Percentiles rank a stretch among this genome's conserved stretches.
phyloP scores from a whole-genome alignment of 2,113 vertebrate species.

The Lophura nycthemera region DNA sequence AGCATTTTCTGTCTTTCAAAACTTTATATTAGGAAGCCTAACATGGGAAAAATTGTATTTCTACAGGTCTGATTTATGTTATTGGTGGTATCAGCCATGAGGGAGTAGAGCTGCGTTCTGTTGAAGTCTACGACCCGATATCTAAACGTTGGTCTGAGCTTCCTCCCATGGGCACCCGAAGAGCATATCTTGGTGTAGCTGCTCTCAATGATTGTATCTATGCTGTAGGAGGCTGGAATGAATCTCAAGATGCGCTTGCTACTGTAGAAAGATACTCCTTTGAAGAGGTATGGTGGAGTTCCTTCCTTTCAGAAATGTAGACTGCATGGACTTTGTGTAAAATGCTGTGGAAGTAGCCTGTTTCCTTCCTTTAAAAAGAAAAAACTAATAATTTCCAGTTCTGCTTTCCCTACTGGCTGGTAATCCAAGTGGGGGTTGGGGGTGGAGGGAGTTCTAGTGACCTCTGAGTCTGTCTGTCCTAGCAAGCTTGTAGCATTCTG shows the following conservation, averaged over 20 bases:
- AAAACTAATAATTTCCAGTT: background rate
- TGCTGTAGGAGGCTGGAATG: slow-evolving; percentile 94
- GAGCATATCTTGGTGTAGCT: slow-evolving; percentile 93
- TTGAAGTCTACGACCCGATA: slow-evolving; percentile 92
- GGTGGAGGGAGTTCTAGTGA: background rate
- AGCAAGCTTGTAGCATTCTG: background rate
- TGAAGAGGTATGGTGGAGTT: slow-evolving; percentile 85
- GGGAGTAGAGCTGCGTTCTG: slow-evolving; percentile 90
- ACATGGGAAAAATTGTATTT: slow-evolving; percentile 18
- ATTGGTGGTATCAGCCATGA: slow-evolving; percentile 93
- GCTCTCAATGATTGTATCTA: slow-evolving; percentile 93
- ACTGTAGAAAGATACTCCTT: slow-evolving; percentile 96
- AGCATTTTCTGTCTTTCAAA: background rate
- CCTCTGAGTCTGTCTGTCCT: background rate
- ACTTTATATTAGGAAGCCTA: background rate
- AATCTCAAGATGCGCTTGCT: slow-evolving; percentile 89
- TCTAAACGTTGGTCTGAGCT: slow-evolving; percentile 91
- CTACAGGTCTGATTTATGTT: slow-evolving; percentile 92
- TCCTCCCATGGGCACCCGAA: slow-evolving; percentile 88
- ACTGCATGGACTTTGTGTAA: background rate
- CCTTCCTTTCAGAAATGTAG: background rate
- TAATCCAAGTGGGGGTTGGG: background rate
- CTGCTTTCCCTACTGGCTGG: background rate
- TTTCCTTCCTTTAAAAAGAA: background rate
- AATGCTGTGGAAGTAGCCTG: background rate